Evolutionary conservation across 2,113 vertebrate genomes (phyloP).

Genomic region (Apteryx mantelli): DNA sequence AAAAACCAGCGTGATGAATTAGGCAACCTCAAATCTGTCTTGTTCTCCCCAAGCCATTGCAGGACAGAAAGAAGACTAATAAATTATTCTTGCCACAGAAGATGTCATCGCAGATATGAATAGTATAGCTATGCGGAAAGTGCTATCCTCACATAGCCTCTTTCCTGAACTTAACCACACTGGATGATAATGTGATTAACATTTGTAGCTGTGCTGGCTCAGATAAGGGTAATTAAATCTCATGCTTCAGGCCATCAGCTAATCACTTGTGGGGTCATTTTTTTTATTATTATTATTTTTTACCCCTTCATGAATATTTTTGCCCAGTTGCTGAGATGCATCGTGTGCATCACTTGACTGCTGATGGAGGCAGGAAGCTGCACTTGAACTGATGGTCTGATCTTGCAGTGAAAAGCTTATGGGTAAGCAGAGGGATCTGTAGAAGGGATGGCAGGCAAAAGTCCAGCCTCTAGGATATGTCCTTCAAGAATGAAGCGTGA

Average conservation of each 20-base stretch:
- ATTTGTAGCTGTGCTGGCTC: conserved; percentile 51
- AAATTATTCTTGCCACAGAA: not conserved
- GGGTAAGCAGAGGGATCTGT: not conserved
- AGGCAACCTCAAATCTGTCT: not conserved
- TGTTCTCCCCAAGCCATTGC: not conserved
- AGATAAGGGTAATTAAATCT: conserved; percentile 73
- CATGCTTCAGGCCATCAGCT: conserved; percentile 46
- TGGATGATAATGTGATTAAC: conserved; percentile 68
- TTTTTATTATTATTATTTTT: not conserved
- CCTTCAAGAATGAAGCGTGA: not conserved
- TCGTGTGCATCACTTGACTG: accelerated
- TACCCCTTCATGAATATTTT: not conserved
- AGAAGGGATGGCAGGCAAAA: not conserved
- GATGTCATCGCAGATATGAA: not conserved
- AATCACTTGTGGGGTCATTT: conserved; percentile 62
- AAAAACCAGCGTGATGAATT: not conserved
- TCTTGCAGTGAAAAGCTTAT: not conserved
- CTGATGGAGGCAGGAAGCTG: not conserved
- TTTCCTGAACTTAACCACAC: conserved; percentile 48
- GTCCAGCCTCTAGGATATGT: accelerated
- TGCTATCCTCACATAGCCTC: not conserved
- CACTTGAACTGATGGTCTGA: not conserved
- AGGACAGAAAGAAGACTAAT: not conserved
- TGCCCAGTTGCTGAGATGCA: not conserved
- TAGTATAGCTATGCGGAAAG: not conserved